Base-by-base conservation (phyloP, 2,113 vertebrate species). In the Gracilinanus agilis region DNA sequence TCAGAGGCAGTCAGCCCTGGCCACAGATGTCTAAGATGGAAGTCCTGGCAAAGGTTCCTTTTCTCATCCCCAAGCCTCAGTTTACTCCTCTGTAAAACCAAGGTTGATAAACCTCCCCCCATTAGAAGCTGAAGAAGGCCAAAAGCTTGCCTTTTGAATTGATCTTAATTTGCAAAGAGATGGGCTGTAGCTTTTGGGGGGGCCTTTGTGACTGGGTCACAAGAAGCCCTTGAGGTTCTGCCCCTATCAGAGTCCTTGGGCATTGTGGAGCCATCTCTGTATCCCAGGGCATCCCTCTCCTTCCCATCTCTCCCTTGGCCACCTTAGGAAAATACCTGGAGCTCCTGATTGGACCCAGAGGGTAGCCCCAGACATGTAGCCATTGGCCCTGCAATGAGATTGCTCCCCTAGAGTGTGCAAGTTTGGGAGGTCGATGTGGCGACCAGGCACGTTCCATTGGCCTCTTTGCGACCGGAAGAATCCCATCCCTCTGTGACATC, bases 341-440 rank as follows among this genome's bases (percentile, higher is more conserved):
- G 7, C 90, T 83, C n/a, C 34, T 12, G 58, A 83, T 40, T 83
- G 94, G 92, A 92, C 53, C 95, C 19, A 7, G 88, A 89, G 54
- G 49, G 83, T 93, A 92, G 53, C 24, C 83, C 93, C 56, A 94
- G 58, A 12, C 27, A 9, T 10, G 19, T 40, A 92, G 90, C 49
- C 90, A 29, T 96, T 54, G 94, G 56, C 75, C 91, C 89, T 49
- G 23, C 89, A 95, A 49, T 92, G 83, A 90, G 94, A 90, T 54
- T 93, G 67, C 75, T 90, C 90, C 58, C 9, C n/a, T 24, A 67
- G 94, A 83, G 49, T 49, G 49, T 49, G 49, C 49, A 49, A 3
- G 5, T 49, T 49, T 5, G 5, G 49, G 49, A 49, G 49, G 49
- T 5, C 49, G 5, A 5, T 5, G 3, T 2, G 49, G 49, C 5